A percentile compares a stretch with the other conserved stretches of the same genome.
phyloP scores from a whole-genome alignment of 2,888 invertebrate genomes.

The Hydrotaea diabolus region DNA sequence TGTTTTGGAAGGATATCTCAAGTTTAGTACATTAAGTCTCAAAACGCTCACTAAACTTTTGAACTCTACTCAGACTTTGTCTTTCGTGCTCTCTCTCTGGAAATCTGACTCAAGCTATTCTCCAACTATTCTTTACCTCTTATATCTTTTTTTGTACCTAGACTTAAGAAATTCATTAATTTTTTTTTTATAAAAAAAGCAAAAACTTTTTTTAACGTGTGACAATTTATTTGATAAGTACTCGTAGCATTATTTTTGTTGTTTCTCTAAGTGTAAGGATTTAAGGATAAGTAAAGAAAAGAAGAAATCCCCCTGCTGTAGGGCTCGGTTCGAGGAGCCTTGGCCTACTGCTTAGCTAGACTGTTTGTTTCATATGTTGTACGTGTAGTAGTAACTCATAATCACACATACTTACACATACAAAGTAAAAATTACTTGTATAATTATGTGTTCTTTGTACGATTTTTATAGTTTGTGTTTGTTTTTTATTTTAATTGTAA shows the following conservation, averaged over 20 bases:
- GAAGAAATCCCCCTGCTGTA: conserved; percentile 5
- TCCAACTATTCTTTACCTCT: conserved; percentile 8
- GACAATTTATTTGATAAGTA: conserved; percentile 64
- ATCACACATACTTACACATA: neutral
- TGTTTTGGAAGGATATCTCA: conserved; percentile 21
- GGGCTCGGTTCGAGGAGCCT: neutral
- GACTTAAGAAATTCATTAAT: conserved; percentile 41
- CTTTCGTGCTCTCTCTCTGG: conserved; percentile 17
- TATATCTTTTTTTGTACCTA: conserved; percentile 43
- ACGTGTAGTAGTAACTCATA: conserved; percentile 31
- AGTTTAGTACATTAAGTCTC: conserved; percentile 32
- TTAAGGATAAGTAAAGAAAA: conserved; percentile 16
- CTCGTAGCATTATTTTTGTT: conserved; percentile 61
- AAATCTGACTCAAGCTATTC: neutral
- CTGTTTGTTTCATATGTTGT: conserved; percentile 64
- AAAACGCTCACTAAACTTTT: conserved; percentile 24
- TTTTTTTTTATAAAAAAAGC: conserved; percentile 22
- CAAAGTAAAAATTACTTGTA: conserved; percentile 11
- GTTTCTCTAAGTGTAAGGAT: conserved; percentile 57
- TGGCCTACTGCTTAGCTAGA: conserved; percentile 46
- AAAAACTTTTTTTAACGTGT: conserved; percentile 65
- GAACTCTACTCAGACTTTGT: neutral
- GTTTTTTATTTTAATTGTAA: conserved; percentile 12
- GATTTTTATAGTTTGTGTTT: conserved; percentile 25
- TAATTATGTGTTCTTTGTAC: conserved; percentile 32